A percentile compares a stretch with the other conserved stretches of the same genome.
Conservation (phyloP, 1,140 invertebrate species). For the Temnothorax longispinosus region DNA sequence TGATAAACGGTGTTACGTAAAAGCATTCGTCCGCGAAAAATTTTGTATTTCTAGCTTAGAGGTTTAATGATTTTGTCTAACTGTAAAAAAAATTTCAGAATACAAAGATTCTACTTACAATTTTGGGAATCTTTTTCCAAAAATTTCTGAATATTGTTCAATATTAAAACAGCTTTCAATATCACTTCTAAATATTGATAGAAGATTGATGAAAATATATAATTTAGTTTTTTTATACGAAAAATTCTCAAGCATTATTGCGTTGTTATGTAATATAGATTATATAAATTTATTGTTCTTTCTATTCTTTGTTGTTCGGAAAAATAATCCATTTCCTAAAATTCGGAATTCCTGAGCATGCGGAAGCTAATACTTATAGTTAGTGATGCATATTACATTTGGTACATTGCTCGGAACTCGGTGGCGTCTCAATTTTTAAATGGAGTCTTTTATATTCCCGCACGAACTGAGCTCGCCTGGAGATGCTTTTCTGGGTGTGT, state of each 20-base stretch:
- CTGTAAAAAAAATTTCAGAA: background rate
- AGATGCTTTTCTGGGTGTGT: slow-evolving; percentile 29
- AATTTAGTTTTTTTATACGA: background rate
- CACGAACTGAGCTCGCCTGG: background rate
- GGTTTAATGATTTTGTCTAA: background rate
- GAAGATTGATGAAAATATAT: background rate
- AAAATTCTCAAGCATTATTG: background rate
- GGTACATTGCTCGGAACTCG: background rate
- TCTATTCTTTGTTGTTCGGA: background rate
- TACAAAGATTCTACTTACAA: background rate
- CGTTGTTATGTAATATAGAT: background rate
- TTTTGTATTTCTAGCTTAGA: background rate
- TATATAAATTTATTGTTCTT: background rate
- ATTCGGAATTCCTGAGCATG: background rate
- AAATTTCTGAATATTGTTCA: background rate
- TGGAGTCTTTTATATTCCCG: slow-evolving; percentile 36
- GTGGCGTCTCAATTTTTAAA: slow-evolving; percentile 44
- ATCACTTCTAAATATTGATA: too few species aligned
- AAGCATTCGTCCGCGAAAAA: background rate
- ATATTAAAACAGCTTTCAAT: background rate
- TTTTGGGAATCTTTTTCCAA: background rate
- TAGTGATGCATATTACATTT: background rate
- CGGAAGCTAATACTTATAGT: background rate
- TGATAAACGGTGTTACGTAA: background rate
- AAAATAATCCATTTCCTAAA: background rate